A percentile compares a stretch with the other conserved stretches of the same genome.
Conservation (phyloP, 2,113 vertebrate species). For the Nicator chloris region DNA sequence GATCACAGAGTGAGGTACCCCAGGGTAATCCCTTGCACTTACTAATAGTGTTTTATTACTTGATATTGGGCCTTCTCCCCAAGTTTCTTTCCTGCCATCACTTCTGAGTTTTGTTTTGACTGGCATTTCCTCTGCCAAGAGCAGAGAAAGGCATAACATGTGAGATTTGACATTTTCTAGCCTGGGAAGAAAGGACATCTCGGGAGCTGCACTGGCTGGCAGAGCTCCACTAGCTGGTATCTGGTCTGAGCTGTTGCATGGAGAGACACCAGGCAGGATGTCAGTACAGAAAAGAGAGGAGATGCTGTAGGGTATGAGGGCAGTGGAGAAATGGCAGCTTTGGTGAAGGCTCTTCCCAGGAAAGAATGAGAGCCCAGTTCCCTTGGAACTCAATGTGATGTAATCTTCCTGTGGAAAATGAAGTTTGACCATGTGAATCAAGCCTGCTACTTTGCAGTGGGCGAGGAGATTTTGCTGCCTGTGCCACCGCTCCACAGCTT, state of each 20-base stretch:
- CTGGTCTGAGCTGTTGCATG: background rate
- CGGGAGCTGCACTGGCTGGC: background rate
- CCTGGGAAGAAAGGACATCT: background rate
- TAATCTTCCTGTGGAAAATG: background rate
- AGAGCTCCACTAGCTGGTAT: background rate
- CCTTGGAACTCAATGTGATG: background rate
- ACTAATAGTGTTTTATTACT: background rate
- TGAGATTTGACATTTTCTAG: background rate
- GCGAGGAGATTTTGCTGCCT: background rate
- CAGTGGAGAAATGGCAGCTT: background rate
- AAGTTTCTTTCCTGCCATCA: background rate
- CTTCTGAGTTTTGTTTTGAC: background rate
- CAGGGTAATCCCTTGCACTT: background rate
- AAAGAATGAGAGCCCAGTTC: background rate
- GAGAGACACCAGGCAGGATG: background rate
- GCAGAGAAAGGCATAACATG: background rate
- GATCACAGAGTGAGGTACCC: too few relatives aligned
- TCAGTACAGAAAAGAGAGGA: background rate
- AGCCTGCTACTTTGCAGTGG: background rate
- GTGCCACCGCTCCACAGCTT: background rate
- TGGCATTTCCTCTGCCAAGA: background rate
- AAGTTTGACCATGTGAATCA: rapidly evolving
- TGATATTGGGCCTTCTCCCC: background rate
- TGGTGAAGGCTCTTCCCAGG: background rate
- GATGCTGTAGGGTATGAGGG: background rate